Percentiles rank a stretch among this genome's conserved stretches.
Evolutionary conservation across 2,797 vertebrate genomes (phyloP).

Genomic region (Pitangus sulphuratus): DNA sequence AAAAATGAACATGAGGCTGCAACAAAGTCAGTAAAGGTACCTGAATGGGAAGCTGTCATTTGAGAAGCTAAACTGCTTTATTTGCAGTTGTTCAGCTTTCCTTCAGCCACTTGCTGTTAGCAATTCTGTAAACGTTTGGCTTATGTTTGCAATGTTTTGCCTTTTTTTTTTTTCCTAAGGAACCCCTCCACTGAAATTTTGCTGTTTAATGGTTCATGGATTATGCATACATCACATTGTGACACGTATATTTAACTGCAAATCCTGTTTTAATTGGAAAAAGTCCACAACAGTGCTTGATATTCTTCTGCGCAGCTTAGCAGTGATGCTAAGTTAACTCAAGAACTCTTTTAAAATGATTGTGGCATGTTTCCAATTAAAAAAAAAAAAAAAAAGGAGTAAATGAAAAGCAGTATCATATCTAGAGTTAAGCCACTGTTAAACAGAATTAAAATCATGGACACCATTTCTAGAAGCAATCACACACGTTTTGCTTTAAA

Average conservation of each 20-base stretch:
- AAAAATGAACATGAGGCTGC: background rate
- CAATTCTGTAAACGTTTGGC: background rate
- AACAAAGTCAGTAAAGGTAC: background rate
- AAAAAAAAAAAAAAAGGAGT: background rate
- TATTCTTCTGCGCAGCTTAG: slow-evolving; percentile 3
- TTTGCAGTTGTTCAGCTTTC: background rate
- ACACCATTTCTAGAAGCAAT: background rate
- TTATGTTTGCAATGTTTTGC: background rate
- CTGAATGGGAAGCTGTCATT: background rate
- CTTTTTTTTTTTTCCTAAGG: background rate
- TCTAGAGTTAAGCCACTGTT: slow-evolving; percentile 53
- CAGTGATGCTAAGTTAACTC: background rate
- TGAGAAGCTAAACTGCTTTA: background rate
- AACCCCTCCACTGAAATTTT: background rate
- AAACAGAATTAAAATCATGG: slow-evolving; percentile 46
- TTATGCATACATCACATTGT: slow-evolving; percentile 7
- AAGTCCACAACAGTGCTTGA: background rate
- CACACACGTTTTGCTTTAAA: background rate
- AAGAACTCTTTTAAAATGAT: slow-evolving; percentile 35
- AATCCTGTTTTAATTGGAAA: slow-evolving; percentile 52
- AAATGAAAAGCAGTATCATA: slow-evolving; percentile 37
- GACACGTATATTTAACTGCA: slow-evolving; percentile 43
- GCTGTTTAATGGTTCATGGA: slow-evolving; percentile 1
- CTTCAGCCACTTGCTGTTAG: background rate
- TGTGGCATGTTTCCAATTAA: slow-evolving; percentile 7